These are phyloP conservation scores for Drosophila ananassae DNA, from an alignment of 1,140 invertebrate species.

Conservation along the genomic window DNA sequence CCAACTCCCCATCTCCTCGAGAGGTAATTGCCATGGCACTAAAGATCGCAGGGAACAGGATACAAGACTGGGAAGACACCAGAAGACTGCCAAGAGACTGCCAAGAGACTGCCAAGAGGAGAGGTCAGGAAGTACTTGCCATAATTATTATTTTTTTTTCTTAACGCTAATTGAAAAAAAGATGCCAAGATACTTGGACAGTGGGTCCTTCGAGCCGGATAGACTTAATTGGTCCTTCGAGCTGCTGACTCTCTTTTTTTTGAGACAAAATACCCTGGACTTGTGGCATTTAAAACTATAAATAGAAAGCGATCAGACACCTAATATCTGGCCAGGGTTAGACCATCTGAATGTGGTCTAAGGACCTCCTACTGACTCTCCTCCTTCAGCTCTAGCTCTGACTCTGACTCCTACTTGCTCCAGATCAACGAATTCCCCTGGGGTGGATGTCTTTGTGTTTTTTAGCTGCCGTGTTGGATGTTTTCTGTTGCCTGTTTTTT, in stretches of 20 bases:
- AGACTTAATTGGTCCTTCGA: too few relatives aligned
- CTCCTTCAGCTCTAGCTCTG: background rate
- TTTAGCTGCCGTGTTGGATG: constrained; percentile 8
- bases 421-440: constrained; percentile 12
- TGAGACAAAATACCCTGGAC: too few relatives aligned
- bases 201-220: too few relatives aligned
- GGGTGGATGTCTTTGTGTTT: constrained; percentile 4
- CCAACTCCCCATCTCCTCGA: background rate
- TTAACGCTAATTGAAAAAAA: background rate
- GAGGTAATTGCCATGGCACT: background rate
- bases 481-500: constrained; percentile 10
- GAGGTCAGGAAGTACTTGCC: background rate
- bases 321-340: background rate
- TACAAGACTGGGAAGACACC: background rate
- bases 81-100: too few relatives aligned
- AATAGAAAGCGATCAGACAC: constrained; percentile 3
- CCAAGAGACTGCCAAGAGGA: too few relatives aligned
- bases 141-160: background rate
- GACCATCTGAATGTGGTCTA: constrained; percentile 1
- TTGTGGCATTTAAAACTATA: constrained; percentile 1
- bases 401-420: background rate
- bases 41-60: background rate
- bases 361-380: constrained; percentile 12
- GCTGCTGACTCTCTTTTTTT: too few relatives aligned
- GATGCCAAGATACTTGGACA: background rate